Evolutionary conservation across 2,797 vertebrate species (phyloP).

Genomic region (Linurgus olivaceus): DNA sequence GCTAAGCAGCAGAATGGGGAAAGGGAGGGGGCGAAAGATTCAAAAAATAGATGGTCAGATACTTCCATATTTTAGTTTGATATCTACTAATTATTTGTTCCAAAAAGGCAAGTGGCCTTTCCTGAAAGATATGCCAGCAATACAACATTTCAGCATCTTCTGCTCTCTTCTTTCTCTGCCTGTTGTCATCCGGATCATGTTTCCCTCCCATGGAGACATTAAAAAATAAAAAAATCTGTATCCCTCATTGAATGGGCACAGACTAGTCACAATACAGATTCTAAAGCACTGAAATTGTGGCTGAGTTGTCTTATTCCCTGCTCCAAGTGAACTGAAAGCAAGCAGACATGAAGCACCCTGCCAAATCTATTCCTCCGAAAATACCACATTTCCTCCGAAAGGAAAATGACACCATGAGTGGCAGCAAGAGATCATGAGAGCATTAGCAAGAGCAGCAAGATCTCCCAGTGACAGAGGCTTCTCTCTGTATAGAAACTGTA

Average conservation of each 20-base stretch:
- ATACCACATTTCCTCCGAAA: background rate
- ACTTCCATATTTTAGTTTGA: background rate
- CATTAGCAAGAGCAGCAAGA: background rate
- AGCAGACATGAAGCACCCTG: background rate
- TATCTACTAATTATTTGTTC: background rate
- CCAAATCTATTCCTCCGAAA: background rate
- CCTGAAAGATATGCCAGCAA: background rate
- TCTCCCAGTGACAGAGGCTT: background rate
- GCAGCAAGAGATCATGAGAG: background rate
- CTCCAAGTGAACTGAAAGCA: background rate
- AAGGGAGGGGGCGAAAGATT: fast-evolving
- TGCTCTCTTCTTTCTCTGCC: background rate
- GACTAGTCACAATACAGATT: background rate
- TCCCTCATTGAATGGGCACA: background rate
- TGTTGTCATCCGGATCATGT: background rate
- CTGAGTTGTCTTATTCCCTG: background rate
- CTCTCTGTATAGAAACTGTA: background rate
- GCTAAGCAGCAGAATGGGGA: background rate
- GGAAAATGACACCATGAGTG: background rate
- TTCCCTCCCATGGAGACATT: background rate
- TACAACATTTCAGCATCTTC: background rate
- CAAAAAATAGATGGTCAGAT: background rate
- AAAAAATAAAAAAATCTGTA: background rate
- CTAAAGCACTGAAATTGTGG: background rate
- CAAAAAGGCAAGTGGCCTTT: background rate